Base-by-base conservation (phyloP, 1,140 invertebrate species). In the Aphis gossypii region DNA sequence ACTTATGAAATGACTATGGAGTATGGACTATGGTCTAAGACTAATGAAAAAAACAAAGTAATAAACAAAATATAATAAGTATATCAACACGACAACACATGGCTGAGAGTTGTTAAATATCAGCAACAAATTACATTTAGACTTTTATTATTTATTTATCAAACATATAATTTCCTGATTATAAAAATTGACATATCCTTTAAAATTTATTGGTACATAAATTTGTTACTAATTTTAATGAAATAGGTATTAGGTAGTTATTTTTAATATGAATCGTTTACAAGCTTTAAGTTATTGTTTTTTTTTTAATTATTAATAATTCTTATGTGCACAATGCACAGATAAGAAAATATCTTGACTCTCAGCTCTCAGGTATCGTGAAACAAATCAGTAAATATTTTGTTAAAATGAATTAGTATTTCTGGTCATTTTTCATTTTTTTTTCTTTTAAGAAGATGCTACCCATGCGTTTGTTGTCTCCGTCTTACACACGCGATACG, bases 91-190 rank as follows among this genome's bases (percentile, higher is more conserved):
- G 38, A 7, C 8, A 90, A 90, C 88, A 90, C 88, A 90, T 90
- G 88, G 88, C 54, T 44, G 23, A 60, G 38, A 56, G 89, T 68
- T 90, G 89, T 90, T 68, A 90, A 90, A 90, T 68, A 90, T 46
- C 54, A 68, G 21, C 54, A 60, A 90, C 89, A 60, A 90, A 90
- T 90, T 90, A 44, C 20, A 30, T 68, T 90, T 68, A 41, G 54
- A 60, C 54, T 90, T 90, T 90, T 90, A 68, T 90, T 60, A 25
- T 90, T 90, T 90, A 60, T 54, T 54, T 90, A 38, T 90, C 38
- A 90, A 90, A 90, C 23, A 86, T 44, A 60, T 51, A 20, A 84
- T 51, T 51, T 51, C 14, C 18, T 46, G 11, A 23, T 51, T 86
- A 86, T 86, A 51, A 51, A 51, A 88, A 21, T 88, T 35, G 30